Conservation (phyloP, 2,797 vertebrate genomes). For the Eulemur mongoz region DNA sequence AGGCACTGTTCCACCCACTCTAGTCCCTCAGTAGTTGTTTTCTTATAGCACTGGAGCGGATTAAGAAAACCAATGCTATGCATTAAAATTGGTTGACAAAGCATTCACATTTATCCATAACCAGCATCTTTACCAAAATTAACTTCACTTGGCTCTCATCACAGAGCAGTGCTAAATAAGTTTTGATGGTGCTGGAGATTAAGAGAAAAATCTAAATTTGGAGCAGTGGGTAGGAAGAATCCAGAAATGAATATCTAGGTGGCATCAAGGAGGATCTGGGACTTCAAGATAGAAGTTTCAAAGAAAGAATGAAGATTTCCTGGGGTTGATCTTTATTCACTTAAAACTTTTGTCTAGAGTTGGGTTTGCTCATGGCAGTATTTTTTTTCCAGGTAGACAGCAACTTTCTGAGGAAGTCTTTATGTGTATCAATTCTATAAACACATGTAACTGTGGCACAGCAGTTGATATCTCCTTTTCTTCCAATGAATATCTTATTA, state of each 20-base stretch:
- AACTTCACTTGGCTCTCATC: neutral
- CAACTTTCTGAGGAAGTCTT: neutral
- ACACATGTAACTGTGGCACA: neutral
- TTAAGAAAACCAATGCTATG: neutral
- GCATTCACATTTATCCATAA: neutral
- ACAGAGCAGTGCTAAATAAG: neutral
- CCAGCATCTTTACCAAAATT: neutral
- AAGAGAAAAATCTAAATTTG: neutral
- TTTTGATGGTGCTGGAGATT: neutral
- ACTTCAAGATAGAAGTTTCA: accelerated
- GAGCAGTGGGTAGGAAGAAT: neutral
- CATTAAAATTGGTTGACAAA: neutral
- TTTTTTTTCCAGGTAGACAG: neutral
- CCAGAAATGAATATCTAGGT: neutral
- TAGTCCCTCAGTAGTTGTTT: neutral
- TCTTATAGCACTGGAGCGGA: neutral
- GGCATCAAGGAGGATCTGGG: neutral
- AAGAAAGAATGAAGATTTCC: neutral
- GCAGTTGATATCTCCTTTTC: neutral
- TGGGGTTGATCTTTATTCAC: neutral
- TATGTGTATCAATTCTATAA: neutral
- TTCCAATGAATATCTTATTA: neutral
- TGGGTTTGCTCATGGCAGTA: neutral
- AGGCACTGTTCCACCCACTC: too few species aligned
- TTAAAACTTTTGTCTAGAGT: neutral